Percentiles rank a stretch among this genome's conserved stretches.
phyloP scores from a whole-genome alignment of 2,888 invertebrate genomes.

The Nowickia ferox region DNA sequence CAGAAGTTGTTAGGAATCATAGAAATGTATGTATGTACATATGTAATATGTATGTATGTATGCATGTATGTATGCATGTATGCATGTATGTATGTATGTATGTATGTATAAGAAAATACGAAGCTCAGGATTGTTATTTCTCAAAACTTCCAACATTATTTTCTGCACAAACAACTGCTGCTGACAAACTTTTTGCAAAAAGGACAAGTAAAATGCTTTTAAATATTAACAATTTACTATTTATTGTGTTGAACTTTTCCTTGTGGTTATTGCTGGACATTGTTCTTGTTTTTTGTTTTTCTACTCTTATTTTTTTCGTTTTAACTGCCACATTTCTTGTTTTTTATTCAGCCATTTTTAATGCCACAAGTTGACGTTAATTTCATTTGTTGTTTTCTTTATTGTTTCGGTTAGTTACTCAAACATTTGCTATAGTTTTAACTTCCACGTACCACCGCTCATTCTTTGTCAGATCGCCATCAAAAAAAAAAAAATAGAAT shows the following conservation, averaged over 20 bases:
- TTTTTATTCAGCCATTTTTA: slow-evolving; percentile 45
- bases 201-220: slow-evolving; percentile 41
- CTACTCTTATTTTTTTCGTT: slow-evolving; percentile 22
- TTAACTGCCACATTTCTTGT: background rate
- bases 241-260: slow-evolving; percentile 43
- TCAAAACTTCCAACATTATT: slow-evolving; percentile 39
- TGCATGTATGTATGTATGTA: background rate
- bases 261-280: slow-evolving; percentile 37
- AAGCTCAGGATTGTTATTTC: background rate
- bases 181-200: background rate
- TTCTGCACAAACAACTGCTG: slow-evolving; percentile 9
- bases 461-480: background rate
- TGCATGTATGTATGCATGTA: no score
- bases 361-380: slow-evolving; percentile 64
- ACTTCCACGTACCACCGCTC: background rate
- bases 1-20: background rate
- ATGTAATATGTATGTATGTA: background rate
- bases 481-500: no score
- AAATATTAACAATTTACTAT: slow-evolving; percentile 50
- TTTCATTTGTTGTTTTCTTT: slow-evolving; percentile 63
- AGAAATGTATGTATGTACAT: background rate
- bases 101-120: background rate
- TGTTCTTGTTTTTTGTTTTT: slow-evolving; percentile 19
- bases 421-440: slow-evolving; percentile 1
- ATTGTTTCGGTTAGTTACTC: slow-evolving; percentile 32